Evolutionary conservation across 2,888 invertebrate genomes (phyloP).

Genomic region (Nephrotoma appendiculata): DNA sequence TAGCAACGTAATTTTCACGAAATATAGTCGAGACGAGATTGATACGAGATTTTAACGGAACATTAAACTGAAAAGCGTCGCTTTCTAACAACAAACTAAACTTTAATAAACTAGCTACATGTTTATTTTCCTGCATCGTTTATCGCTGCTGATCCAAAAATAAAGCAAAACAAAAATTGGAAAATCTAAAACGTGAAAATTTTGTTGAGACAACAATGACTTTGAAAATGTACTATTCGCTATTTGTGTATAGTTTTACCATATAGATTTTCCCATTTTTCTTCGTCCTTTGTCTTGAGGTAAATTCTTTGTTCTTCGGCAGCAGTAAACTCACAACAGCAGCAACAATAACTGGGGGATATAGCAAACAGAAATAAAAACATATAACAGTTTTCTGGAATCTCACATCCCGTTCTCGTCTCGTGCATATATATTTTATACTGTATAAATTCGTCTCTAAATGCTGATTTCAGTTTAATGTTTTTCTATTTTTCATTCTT

Average conservation of each 20-base stretch:
- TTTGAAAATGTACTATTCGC: background rate
- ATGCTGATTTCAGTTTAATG: background rate
- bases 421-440: background rate
- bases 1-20: too few species aligned
- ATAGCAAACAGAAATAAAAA: background rate
- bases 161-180: background rate
- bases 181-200: background rate
- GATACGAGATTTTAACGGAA: too few species aligned
- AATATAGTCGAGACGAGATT: too few species aligned
- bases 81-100: too few species aligned
- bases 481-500: background rate
- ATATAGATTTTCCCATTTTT: background rate
- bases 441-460: background rate
- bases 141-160: background rate
- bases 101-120: too few species aligned
- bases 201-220: background rate
- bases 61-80: too few species aligned
- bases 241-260: background rate
- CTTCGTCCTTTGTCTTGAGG: background rate
- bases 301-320: background rate
- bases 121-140: background rate
- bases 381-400: background rate
- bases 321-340: background rate
- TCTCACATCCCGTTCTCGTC: background rate
- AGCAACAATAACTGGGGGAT: background rate